A percentile compares a stretch with the other conserved stretches of the same genome.
Evolutionary conservation across 2,888 invertebrate genomes (phyloP).

Genomic region (Steromphala cineraria): DNA sequence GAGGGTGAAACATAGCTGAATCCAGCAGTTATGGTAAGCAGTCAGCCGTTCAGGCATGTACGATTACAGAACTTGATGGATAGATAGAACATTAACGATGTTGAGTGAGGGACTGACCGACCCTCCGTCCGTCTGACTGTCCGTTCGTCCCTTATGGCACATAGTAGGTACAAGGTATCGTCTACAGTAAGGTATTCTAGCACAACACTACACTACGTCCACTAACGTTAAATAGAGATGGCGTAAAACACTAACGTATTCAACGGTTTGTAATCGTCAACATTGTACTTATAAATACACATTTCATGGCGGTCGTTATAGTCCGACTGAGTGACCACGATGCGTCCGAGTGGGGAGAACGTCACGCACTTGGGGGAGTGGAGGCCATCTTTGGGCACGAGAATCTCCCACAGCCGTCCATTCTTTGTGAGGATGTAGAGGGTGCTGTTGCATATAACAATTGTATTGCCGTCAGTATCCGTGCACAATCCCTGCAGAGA

Average conservation of each 20-base stretch:
- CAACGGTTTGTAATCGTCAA: constrained; percentile 67
- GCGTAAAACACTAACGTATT: constrained; percentile 68
- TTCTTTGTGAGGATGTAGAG: constrained; percentile 68
- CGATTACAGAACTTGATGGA: too few species aligned
- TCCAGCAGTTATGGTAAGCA: too few species aligned
- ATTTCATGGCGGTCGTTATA: constrained; percentile 61
- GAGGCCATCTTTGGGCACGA: constrained; percentile 65
- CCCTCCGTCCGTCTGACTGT: too few species aligned
- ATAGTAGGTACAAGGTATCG: too few species aligned
- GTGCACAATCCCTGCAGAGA: constrained; percentile 65
- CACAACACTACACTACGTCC: not conserved
- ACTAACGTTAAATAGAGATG: constrained; percentile 57
- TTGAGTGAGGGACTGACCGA: too few species aligned
- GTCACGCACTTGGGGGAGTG: constrained; percentile 67
- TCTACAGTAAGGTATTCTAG: not conserved
- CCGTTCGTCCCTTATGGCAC: too few species aligned
- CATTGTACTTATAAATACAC: constrained; percentile 63
- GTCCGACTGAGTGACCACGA: constrained; percentile 65
- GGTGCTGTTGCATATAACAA: constrained; percentile 67
- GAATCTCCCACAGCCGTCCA: constrained; percentile 70
- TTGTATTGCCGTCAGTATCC: constrained; percentile 66
- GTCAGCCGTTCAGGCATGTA: too few species aligned
- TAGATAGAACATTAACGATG: too few species aligned
- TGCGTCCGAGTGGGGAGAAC: constrained; percentile 56
- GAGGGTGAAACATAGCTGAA: too few species aligned